Conservation (phyloP, 2,888 invertebrate species). For the Charanyca ferruginea region DNA sequence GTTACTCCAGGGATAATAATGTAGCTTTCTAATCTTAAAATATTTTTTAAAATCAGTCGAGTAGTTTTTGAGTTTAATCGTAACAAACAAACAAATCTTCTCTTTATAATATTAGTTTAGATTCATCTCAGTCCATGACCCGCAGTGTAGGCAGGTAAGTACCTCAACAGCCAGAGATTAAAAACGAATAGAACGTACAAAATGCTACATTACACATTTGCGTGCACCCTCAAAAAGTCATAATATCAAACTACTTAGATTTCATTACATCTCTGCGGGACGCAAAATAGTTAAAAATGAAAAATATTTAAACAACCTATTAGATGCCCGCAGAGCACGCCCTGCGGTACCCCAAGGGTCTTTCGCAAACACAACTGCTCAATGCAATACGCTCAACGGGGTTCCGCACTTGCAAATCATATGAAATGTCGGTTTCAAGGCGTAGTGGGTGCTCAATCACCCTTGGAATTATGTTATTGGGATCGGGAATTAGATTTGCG, state of each 20-base stretch:
- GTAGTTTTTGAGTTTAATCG: too few species aligned
- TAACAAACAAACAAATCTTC: too few species aligned
- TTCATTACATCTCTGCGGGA: conserved; percentile 69
- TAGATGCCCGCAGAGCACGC: conserved; percentile 84
- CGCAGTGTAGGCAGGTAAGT: too few species aligned
- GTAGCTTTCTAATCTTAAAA: too few species aligned
- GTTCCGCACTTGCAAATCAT: conserved; percentile 64
- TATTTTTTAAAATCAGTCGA: too few species aligned
- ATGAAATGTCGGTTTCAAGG: conserved; percentile 69
- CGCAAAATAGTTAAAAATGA: conserved; percentile 65
- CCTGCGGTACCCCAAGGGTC: conserved; percentile 81
- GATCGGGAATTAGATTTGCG: conserved; percentile 58
- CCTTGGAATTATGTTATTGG: conserved; percentile 63
- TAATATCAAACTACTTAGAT: conserved; percentile 54
- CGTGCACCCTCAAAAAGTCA: conserved; percentile 29
- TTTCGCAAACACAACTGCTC: conserved; percentile 70
- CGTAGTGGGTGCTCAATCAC: conserved; percentile 65
- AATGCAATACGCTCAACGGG: conserved; percentile 78
- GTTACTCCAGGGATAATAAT: too few species aligned
- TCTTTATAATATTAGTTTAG: too few species aligned
- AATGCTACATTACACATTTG: neutral
- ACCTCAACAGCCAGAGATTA: too few species aligned
- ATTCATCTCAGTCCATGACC: too few species aligned
- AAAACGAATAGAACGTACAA: neutral
- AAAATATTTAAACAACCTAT: conserved; percentile 73